A percentile compares a stretch with the other conserved stretches of the same genome.
phyloP scores from a whole-genome alignment of 2,113 vertebrate genomes.

The Rynchops niger region DNA sequence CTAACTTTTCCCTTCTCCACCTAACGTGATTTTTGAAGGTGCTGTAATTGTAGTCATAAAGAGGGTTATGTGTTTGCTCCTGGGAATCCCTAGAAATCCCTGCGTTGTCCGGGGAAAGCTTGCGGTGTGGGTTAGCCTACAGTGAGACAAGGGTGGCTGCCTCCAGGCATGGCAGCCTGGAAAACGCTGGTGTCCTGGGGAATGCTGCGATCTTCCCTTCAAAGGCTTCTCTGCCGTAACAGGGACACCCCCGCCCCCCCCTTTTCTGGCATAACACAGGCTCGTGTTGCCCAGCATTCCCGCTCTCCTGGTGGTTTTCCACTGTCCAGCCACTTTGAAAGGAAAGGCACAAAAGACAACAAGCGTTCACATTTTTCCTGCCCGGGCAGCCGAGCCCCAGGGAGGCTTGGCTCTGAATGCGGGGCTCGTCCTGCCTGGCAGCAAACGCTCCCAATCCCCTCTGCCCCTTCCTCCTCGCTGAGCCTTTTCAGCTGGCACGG shows the following conservation, averaged over 20 bases:
- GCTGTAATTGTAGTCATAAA: background rate
- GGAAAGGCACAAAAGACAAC: background rate
- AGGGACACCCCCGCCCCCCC: background rate
- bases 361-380: background rate
- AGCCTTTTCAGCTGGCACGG: background rate
- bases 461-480: background rate
- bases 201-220: background rate
- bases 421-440: slow-evolving; percentile 9
- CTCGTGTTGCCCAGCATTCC: background rate
- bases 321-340: background rate
- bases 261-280: background rate
- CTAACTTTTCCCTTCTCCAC: background rate
- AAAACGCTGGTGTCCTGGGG: background rate
- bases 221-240: background rate
- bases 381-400: background rate
- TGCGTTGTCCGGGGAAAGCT: background rate
- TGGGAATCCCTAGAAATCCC: background rate
- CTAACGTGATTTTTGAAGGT: background rate
- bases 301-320: background rate
- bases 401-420: background rate
- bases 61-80: background rate
- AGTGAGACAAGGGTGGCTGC: background rate
- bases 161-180: background rate
- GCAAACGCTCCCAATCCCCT: background rate
- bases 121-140: background rate